Evolutionary conservation across 2,888 invertebrate species (phyloP), one percentile per base, ranked within the genome.

Genomic region (Heteromyza rotundicornis): DNA sequence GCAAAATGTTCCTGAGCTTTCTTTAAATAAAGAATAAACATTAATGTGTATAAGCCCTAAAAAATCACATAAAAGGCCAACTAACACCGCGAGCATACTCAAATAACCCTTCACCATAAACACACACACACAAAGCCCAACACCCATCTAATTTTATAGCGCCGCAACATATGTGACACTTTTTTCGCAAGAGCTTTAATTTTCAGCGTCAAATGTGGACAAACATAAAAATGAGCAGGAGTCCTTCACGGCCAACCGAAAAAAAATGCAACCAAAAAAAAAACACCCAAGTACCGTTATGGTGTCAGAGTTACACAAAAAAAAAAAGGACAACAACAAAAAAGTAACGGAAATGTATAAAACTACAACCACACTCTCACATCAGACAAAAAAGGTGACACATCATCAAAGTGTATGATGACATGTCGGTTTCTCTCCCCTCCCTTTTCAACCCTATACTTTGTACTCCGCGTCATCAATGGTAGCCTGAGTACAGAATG

Each of bases 381-480:
- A 24, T 14, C 36, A 35, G 22, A 54, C 14, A 36, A 32, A 36
- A 14, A 16, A 47, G 54, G 47, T 47, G 56, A 44, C 56, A 56
- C 56, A 44, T 44, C 47, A 47, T 56, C 56, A 56, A 56, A 56
- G 44, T 47, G 56, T 56, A 44, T 63, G 72, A 74, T 73, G 72
- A 73, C 65, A 66, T 69, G 72, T 67, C 71, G 70, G 63, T 71
- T 69, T 68, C 62, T 35, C n/a, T 20, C 22, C 50, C 10, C 53
- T 16, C 32, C 20, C 14, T n/a, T 14, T n/a, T 32, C 32, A 32
- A 12, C 32, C 32, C 32, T n/a, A n/a, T n/a, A n/a, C n/a, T n/a
- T n/a, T n/a, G n/a, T n/a, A n/a, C n/a, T n/a, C n/a, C n/a, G n/a
- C n/a, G n/a, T n/a, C n/a, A n/a, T n/a, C n/a, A n/a, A n/a, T n/a